Conservation (phyloP, 2,888 invertebrate species). For the Crocallis elinguaria region DNA sequence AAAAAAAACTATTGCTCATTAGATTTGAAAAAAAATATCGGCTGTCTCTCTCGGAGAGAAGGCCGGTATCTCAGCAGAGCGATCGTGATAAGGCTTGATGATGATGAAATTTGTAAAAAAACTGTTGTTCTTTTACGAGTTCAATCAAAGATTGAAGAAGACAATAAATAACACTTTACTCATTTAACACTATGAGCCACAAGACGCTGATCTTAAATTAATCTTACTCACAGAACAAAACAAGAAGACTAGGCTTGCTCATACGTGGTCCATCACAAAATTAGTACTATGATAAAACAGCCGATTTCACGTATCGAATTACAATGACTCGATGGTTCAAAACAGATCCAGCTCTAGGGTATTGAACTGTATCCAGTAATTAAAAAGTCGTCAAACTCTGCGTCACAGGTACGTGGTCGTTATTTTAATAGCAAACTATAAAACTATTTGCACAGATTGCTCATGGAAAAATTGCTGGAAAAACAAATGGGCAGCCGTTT, state of each 20-base stretch:
- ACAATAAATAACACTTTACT: constrained; percentile 9
- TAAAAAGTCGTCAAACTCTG: constrained; percentile 62
- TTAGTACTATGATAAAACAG: constrained; percentile 19
- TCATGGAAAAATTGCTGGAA: constrained; percentile 38
- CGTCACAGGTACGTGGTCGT: constrained; percentile 56
- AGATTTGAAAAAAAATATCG: too few species aligned
- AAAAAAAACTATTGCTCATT: too few species aligned
- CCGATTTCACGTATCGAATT: constrained; percentile 21
- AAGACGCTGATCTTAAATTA: constrained; percentile 10
- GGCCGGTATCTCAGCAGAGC: too few species aligned
- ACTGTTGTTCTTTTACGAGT: too few species aligned
- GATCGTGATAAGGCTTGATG: too few species aligned
- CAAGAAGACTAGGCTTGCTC: constrained; percentile 15
- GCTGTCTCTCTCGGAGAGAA: too few species aligned
- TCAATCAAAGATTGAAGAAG: not conserved
- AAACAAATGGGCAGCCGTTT: constrained; percentile 38
- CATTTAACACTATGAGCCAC: not conserved
- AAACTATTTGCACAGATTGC: constrained; percentile 55
- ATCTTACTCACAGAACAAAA: not conserved
- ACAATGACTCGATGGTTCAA: constrained; percentile 26
- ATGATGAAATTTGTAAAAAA: too few species aligned
- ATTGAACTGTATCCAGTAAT: constrained; percentile 55
- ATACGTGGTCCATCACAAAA: constrained; percentile 15
- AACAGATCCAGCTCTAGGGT: constrained; percentile 34
- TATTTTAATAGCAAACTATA: constrained; percentile 54